phyloP scores from a whole-genome alignment of 2,888 invertebrate genomes.

The Drosophila stalkeri region DNA sequence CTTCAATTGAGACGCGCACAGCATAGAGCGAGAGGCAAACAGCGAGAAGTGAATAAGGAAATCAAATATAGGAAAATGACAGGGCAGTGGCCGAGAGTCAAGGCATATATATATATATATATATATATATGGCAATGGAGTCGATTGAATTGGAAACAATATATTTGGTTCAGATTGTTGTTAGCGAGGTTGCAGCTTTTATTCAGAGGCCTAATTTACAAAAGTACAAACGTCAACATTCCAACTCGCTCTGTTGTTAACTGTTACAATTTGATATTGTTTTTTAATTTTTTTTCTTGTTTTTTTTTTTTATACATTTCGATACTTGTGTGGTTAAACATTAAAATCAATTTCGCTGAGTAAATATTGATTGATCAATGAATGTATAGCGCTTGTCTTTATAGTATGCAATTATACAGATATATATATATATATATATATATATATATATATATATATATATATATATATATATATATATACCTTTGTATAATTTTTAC shows the following conservation, averaged over 20 bases:
- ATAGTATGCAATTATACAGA: background rate
- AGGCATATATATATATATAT: too few relatives aligned
- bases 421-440: background rate
- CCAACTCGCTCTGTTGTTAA: conserved; percentile 24
- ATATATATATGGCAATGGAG: conserved; percentile 35
- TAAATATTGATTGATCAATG: conserved; percentile 12
- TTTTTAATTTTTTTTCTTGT: too few relatives aligned
- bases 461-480: background rate
- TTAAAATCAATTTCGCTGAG: conserved; percentile 25
- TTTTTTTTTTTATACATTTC: background rate
- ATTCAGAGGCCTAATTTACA: conserved; percentile 28
- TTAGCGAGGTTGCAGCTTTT: conserved; percentile 36
- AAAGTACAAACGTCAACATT: conserved; percentile 38
- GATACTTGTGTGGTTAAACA: conserved; percentile 7
- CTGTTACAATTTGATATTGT: conserved; percentile 15
- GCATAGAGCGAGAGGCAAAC: conserved; percentile 67
- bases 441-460: too few relatives aligned
- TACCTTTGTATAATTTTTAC: conserved; percentile 10
- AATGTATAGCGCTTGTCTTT: conserved; percentile 10
- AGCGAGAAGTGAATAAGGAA: background rate
- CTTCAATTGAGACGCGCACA: conserved; percentile 48
- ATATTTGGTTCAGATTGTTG: conserved; percentile 22
- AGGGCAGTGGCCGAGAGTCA: background rate
- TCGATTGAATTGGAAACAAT: conserved; percentile 20
- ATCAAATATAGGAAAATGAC: background rate